Conservation (phyloP, 2,888 invertebrate genomes). For the Andrena chrysosceles region DNA sequence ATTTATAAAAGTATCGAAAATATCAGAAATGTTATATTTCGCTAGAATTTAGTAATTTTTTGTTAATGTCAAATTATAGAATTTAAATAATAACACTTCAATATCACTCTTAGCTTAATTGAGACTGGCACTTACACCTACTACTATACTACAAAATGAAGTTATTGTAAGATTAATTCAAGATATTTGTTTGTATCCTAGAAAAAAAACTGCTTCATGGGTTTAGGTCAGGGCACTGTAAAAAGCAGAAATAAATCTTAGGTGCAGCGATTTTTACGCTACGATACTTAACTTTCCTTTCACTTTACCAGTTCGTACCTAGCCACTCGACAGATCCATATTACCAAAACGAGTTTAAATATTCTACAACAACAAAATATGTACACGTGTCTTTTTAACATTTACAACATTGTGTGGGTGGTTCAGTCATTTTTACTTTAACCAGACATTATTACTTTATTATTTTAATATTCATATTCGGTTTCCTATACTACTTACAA, state of each 20-base stretch:
- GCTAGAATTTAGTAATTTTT: not conserved
- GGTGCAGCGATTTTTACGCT: constrained; percentile 41
- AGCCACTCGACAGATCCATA: constrained; percentile 3
- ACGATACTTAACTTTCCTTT: constrained; percentile 59
- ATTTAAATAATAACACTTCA: not conserved
- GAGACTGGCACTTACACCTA: not conserved
- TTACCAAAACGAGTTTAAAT: constrained; percentile 48
- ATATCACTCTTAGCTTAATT: not conserved
- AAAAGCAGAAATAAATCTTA: constrained; percentile 33
- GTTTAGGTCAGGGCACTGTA: not conserved
- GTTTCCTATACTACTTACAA: no score
- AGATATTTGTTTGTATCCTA: not conserved
- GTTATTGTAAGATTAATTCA: not conserved
- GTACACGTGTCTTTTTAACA: no score
- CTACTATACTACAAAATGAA: not conserved
- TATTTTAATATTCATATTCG: no score
- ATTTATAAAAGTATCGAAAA: not conserved
- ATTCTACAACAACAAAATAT: not conserved
- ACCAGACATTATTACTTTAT: no score
- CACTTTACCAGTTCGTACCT: constrained; percentile 38
- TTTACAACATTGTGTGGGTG: no score
- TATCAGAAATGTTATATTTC: no score
- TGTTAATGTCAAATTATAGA: not conserved
- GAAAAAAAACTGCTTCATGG: not conserved
- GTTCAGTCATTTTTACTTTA: no score